Evolutionary conservation across 2,113 vertebrate species (phyloP).

Genomic region (Crotalus horridus): DNA sequence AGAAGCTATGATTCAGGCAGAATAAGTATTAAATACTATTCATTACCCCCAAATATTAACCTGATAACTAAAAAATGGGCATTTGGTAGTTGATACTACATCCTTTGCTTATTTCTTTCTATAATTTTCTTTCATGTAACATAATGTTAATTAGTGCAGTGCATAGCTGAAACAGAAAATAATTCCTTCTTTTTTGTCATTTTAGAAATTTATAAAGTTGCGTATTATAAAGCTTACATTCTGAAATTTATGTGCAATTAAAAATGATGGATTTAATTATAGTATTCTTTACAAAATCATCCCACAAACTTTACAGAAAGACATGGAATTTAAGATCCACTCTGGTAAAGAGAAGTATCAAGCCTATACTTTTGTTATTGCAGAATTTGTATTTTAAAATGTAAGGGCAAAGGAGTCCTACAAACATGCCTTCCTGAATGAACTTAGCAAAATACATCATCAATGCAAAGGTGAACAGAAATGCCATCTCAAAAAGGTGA

Average conservation of each 20-base stretch:
- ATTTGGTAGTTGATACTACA: background rate
- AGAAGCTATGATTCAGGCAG: background rate
- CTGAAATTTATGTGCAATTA: background rate
- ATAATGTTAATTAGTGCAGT: background rate
- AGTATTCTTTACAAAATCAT: background rate
- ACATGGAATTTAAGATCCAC: background rate
- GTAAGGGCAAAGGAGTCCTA: background rate
- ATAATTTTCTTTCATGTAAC: background rate
- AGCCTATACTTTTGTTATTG: background rate
- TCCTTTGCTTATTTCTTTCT: background rate
- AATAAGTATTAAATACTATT: background rate
- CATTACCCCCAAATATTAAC: background rate
- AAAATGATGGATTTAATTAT: background rate
- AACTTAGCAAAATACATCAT: background rate
- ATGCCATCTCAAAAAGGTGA: slow-evolving; percentile 11
- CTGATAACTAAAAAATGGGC: background rate
- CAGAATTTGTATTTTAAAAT: slow-evolving; percentile 2
- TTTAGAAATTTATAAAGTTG: background rate
- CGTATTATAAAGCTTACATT: background rate
- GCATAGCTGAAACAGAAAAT: background rate
- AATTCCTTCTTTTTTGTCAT: background rate
- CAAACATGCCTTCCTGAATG: slow-evolving; percentile 9
- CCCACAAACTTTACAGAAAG: background rate
- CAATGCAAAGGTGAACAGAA: slow-evolving; percentile 14
- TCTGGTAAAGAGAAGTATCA: background rate